Conservation (phyloP, 2,888 invertebrate genomes). For the Carcina quercana region DNA sequence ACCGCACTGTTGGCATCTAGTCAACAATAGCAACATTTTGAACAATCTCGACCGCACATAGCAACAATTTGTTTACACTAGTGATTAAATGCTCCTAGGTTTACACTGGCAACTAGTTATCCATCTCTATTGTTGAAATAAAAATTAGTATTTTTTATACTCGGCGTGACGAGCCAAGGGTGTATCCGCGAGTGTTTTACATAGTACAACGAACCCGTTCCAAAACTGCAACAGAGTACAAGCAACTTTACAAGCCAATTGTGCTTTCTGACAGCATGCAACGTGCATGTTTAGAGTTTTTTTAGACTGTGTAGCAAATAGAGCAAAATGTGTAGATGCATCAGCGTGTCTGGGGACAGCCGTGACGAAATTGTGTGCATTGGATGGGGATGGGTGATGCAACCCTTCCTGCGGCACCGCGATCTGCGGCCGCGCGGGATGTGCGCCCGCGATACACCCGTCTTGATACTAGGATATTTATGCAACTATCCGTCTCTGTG, state of each 20-base stretch:
- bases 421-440: constrained; percentile 56
- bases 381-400: constrained; percentile 58
- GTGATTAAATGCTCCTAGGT: too few relatives aligned
- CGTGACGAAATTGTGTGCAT: constrained; percentile 55
- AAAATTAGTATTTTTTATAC: constrained; percentile 41
- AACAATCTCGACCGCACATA: too few relatives aligned
- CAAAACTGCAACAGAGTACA: constrained; percentile 21
- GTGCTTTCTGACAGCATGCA: neutral
- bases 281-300: neutral
- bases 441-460: constrained; percentile 1
- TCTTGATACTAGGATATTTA: neutral
- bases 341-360: constrained; percentile 39
- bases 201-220: constrained; percentile 10
- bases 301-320: constrained; percentile 21
- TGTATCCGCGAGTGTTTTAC: constrained; percentile 16
- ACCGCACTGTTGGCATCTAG: too few relatives aligned
- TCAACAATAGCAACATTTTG: too few relatives aligned
- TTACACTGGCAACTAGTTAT: constrained; percentile 65
- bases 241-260: neutral
- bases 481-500: too few relatives aligned
- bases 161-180: constrained; percentile 40
- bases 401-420: constrained; percentile 57
- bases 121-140: constrained; percentile 55
- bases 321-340: constrained; percentile 14
- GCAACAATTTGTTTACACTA: constrained; percentile 66